Evolutionary conservation across 2,888 invertebrate species (phyloP), one percentile per base, ranked within the genome.

Genomic region (Ichneumoninae sp.): DNA sequence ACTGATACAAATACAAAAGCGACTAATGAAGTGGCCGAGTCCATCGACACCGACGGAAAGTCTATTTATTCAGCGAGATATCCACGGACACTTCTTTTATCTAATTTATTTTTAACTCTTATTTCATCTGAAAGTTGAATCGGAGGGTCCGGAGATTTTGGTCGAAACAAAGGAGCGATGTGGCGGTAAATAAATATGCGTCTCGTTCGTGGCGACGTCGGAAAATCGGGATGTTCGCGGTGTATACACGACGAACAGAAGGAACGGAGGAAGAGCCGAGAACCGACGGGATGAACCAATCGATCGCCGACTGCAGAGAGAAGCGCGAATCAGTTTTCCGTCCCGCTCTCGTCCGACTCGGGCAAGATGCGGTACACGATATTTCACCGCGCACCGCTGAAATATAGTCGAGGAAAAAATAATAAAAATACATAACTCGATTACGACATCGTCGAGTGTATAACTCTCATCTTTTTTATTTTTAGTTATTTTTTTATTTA

Each of bases 361-460:
- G 36, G 68, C 26, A 57, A 52, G 36, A 74, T 60, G 40, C 63
- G 63, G 50, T 33, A 7, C 22, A 19, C 26, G 50, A 65, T 57
- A 22, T 57, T 4, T 22, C 57, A 13, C 22, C 26, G 19, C 52
- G 44, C 19, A 54, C 57, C 60, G 60, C 40, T 63, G 68, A 78
- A 73, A 79, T 60, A 75, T 30, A 79, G 65, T 54, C 50, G 40
- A 36, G 36, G 52, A 33, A 33, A 33, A 54, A 33, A 30, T 3
- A 19, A 60, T 54, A 47, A 26, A 77, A 80, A 80, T 86, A 88
- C 81, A 81, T 85, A 88, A 88, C 85, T 87, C 87, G 86, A 88
- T 88, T 89, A 89, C 87, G 82, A 85, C 85, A 83, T 87, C 83
- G 66, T 89, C 88, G 88, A 89, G 87, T 86, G 52, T 74, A 60